Percentiles rank a stretch among this genome's conserved stretches.
Conservation (phyloP, 2,888 invertebrate genomes). For the Apamea anceps region DNA sequence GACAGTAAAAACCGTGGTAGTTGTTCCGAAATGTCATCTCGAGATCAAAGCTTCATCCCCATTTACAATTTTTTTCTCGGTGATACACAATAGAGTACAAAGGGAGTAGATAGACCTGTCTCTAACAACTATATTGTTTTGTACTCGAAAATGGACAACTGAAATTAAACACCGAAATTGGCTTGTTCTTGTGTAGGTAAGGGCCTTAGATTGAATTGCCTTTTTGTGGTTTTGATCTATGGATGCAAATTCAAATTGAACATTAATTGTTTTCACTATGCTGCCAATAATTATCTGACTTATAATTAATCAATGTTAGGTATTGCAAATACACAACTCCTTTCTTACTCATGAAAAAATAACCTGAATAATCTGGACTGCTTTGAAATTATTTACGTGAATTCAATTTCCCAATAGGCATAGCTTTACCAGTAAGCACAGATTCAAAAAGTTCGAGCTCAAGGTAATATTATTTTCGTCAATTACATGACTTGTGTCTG, state of each 20-base stretch:
- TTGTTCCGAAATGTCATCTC: background rate
- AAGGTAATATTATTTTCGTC: too few species aligned
- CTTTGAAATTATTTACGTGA: too few species aligned
- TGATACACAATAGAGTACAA: conserved; percentile 11
- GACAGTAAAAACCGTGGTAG: background rate
- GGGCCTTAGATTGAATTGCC: background rate
- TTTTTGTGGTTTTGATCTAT: background rate
- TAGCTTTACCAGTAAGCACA: too few species aligned
- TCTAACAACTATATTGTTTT: conserved; percentile 27
- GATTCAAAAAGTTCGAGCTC: too few species aligned
- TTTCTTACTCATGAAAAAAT: too few species aligned
- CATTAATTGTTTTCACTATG: background rate
- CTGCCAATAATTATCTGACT: background rate
- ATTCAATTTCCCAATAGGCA: too few species aligned
- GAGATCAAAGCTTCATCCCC: background rate
- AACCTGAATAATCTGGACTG: too few species aligned
- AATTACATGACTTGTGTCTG: background rate
- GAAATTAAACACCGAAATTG: conserved; percentile 10
- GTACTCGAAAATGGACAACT: background rate
- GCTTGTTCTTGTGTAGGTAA: background rate
- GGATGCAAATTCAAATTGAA: background rate
- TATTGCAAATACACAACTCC: too few species aligned
- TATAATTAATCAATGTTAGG: background rate
- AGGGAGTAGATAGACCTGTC: conserved; percentile 27
- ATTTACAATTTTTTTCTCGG: conserved; percentile 15